Conservation (phyloP, 2,888 invertebrate genomes). For the Antheraea assamensis region DNA sequence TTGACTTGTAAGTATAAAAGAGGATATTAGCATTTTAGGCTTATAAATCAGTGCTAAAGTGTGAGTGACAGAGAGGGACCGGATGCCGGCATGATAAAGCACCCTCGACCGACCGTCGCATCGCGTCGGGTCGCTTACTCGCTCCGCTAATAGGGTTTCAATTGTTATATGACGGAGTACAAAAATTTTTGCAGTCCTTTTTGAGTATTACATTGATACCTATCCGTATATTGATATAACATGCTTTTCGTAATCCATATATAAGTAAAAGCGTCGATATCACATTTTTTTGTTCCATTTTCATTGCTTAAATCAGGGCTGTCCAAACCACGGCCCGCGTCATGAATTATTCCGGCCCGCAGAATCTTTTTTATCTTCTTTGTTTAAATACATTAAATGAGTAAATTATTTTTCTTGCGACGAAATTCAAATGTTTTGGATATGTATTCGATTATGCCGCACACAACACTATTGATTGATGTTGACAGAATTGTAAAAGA, state of each 20-base stretch:
- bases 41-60: slow-evolving; percentile 55
- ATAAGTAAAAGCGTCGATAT: too few relatives aligned
- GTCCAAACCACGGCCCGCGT: too few relatives aligned
- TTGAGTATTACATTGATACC: background rate
- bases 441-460: too few relatives aligned
- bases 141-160: slow-evolving; percentile 13
- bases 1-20: background rate
- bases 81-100: slow-evolving; percentile 47
- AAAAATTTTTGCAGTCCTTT: background rate
- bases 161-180: slow-evolving; percentile 9
- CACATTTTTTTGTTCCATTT: too few relatives aligned
- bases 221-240: background rate
- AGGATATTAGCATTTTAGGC: slow-evolving; percentile 11
- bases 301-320: too few relatives aligned
- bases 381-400: too few relatives aligned
- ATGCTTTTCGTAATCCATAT: background rate
- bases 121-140: slow-evolving; percentile 3
- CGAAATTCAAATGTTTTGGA: too few relatives aligned
- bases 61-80: slow-evolving; percentile 56
- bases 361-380: too few relatives aligned
- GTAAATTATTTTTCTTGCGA: too few relatives aligned
- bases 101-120: slow-evolving; percentile 22
- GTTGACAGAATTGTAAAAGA: too few relatives aligned
- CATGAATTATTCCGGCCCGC: too few relatives aligned
- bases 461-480: too few relatives aligned